These are phyloP conservation scores for Atlantisia rogersi DNA, from an alignment of 2,113 vertebrate species.

Conservation along the genomic window DNA sequence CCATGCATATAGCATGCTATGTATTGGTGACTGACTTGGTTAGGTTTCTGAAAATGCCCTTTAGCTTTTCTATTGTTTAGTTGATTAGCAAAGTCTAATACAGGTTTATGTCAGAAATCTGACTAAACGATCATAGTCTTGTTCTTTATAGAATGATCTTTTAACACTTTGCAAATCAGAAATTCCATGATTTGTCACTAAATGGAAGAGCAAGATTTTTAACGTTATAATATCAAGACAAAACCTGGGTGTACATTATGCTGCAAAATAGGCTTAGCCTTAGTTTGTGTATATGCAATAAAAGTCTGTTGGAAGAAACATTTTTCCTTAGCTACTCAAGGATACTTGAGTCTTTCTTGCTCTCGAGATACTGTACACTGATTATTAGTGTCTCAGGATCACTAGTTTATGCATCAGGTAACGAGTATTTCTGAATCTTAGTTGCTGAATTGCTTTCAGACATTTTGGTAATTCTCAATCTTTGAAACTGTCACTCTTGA, in stretches of 20 bases:
- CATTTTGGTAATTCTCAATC: background rate
- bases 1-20: background rate
- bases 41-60: slow-evolving; percentile 3
- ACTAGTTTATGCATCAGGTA: background rate
- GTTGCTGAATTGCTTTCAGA: background rate
- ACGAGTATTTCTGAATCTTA: background rate
- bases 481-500: background rate
- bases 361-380: background rate
- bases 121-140: background rate
- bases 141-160: background rate
- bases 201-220: background rate
- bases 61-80: background rate
- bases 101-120: background rate
- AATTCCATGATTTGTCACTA: background rate
- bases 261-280: background rate
- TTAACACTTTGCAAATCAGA: background rate
- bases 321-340: background rate
- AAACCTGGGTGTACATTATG: background rate
- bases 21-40: background rate
- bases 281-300: background rate
- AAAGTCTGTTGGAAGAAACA: background rate
- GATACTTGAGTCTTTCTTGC: background rate
- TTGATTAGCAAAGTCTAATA: slow-evolving; percentile 11
- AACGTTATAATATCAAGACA: background rate
- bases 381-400: background rate